phyloP scores from a whole-genome alignment of 1,140 invertebrate species.

The Brachionus angularis region DNA sequence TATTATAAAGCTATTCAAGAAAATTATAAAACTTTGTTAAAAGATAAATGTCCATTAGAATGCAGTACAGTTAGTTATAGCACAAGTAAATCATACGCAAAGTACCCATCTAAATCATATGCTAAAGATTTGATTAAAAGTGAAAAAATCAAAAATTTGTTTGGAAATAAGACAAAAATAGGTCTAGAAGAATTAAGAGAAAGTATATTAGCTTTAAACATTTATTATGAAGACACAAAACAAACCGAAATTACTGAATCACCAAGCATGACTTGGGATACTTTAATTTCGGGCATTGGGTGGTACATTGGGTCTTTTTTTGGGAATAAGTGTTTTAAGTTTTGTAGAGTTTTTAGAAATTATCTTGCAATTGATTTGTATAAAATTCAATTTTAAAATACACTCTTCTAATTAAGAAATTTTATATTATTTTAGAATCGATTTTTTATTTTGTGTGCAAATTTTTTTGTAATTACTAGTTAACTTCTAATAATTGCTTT shows the following conservation, averaged over 20 bases:
- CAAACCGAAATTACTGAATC: background rate
- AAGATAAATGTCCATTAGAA: background rate
- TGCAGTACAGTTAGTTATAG: background rate
- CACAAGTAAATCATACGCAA: no score
- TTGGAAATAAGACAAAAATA: background rate
- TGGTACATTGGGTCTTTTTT: conserved; percentile 1
- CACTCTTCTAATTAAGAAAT: no score
- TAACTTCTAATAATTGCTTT: no score
- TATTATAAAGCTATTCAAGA: background rate
- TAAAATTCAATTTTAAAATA: no score
- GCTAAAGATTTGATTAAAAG: background rate
- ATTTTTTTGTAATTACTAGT: no score
- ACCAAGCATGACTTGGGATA: background rate
- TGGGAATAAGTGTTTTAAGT: conserved; percentile 15
- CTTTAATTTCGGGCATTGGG: background rate
- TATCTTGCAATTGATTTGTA: no score
- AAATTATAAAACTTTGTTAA: background rate
- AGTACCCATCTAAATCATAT: background rate
- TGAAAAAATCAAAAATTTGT: background rate
- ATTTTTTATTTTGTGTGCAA: no score
- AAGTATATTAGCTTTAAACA: background rate
- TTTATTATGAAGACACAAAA: background rate
- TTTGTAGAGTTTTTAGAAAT: background rate
- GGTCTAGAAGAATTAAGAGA: background rate
- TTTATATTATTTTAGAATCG: no score